These are phyloP conservation scores for Illadopsis cleaveri DNA, from an alignment of 2,113 vertebrate genomes.

Conservation along the genomic window DNA sequence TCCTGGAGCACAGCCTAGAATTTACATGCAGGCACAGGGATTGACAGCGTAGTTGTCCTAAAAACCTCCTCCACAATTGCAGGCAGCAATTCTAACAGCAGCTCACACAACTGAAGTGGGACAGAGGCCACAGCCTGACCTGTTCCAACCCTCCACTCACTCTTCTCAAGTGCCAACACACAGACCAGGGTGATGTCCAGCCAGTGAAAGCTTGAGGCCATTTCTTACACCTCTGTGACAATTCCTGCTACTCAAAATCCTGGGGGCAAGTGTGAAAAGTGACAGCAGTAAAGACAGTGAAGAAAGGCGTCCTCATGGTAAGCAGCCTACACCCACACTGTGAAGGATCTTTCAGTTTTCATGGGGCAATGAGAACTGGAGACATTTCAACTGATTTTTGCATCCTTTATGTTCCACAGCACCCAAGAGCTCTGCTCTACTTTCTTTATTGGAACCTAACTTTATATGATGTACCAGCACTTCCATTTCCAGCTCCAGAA, in stretches of 20 bases:
- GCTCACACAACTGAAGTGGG: background rate
- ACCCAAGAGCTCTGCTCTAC: background rate
- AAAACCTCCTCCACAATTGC: background rate
- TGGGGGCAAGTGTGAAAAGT: rapidly evolving
- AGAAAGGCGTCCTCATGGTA: background rate
- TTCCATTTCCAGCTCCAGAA: background rate
- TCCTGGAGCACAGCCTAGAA: background rate
- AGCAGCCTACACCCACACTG: background rate
- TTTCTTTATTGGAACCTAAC: background rate
- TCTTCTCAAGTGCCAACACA: background rate
- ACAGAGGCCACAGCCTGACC: background rate
- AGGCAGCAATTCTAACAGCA: background rate
- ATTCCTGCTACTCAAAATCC: background rate
- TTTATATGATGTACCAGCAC: background rate
- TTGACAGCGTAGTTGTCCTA: background rate
- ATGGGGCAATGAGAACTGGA: background rate
- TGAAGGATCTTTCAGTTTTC: background rate
- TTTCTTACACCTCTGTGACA: background rate
- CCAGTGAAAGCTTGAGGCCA: background rate
- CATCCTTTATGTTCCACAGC: background rate
- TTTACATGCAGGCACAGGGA: background rate
- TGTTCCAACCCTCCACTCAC: background rate
- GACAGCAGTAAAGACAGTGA: background rate
- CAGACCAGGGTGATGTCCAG: background rate
- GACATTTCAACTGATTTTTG: background rate